Base-by-base conservation (phyloP, 2,888 invertebrate genomes). In the Antheraea yamamai region DNA sequence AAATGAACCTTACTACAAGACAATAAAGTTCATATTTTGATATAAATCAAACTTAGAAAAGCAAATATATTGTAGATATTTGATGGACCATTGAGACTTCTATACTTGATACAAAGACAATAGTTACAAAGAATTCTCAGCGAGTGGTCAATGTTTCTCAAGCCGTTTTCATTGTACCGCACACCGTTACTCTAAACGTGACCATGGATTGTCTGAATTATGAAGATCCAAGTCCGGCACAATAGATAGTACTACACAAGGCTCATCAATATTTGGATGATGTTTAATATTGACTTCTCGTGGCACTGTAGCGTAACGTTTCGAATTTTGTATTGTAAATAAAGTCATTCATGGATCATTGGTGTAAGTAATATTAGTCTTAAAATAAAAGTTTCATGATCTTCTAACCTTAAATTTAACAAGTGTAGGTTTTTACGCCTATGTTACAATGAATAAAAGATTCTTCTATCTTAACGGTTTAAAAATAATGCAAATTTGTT, bases 81-180 rank as follows among this genome's bases (percentile, higher is more conserved):
- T 81, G 79, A 81, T 89, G 88, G 80, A 83, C 88, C 88, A 89
- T 92, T 90, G 88, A 92, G 87, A 87, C 88, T 87, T 89, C 90
- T 91, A 88, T 90, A 86, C 85, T 84, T 84, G 87, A 83, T 86
- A 85, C 87, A 90, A 90, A 92, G 92, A 93, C 92, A 92, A 93
- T 91, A 84, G 85, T 88, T 88, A 92, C 92, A 93, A 92, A 91
- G 89, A 87, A 84, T 80, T 87, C 91, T 87, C 89, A 85, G 88
- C 88, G 86, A 92, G 91, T 89, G 93, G 93, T 93, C 93, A 92
- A 89, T 87, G 87, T 88, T 89, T 88, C 87, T 89, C 82, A 81
- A 84, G 84, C 85, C 85, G 80, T 83, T 84, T 83, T 83, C 84
- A 85, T 82, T 86, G 85, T 86, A 80, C 84, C 80, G 80, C 81